These are phyloP conservation scores for Eufriesea mexicana DNA, from an alignment of 1,140 invertebrate genomes.

Conservation along the genomic window DNA sequence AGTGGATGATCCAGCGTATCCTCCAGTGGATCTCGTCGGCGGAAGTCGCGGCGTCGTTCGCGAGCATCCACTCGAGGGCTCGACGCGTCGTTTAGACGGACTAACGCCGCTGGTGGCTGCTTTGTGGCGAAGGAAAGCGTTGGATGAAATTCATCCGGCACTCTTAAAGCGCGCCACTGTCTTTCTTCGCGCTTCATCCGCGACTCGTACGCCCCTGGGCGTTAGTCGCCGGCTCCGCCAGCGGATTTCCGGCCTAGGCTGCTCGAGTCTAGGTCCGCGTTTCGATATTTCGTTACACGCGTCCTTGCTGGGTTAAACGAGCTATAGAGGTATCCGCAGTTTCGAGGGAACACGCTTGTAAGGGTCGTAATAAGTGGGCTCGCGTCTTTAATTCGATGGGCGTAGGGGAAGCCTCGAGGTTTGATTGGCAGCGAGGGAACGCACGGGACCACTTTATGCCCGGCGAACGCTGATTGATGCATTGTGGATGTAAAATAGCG, in stretches of 20 bases:
- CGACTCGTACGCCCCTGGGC: background rate
- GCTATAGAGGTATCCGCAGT: too few species aligned
- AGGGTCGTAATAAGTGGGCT: too few species aligned
- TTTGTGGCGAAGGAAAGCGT: background rate
- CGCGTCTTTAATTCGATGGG: too few species aligned
- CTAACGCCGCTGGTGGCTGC: conserved; percentile 9
- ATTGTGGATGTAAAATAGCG: too few species aligned
- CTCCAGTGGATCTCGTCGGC: conserved; percentile 12
- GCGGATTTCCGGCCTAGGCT: background rate
- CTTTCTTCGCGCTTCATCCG: background rate
- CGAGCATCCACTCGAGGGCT: conserved; percentile 46
- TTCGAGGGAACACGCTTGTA: too few species aligned
- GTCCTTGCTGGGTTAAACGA: too few species aligned
- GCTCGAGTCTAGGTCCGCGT: background rate
- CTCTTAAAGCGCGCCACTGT: background rate
- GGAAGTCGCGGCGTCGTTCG: conserved; percentile 54
- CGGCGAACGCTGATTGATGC: too few species aligned
- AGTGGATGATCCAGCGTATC: background rate
- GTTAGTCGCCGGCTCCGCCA: background rate
- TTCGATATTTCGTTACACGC: background rate
- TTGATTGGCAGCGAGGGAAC: too few species aligned
- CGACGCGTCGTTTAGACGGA: conserved; percentile 18
- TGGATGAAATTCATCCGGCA: conserved; percentile 16
- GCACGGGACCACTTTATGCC: too few species aligned
- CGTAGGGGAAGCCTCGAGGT: too few species aligned